Conservation (phyloP, 2,113 vertebrate genomes). For the Zapornia atra region DNA sequence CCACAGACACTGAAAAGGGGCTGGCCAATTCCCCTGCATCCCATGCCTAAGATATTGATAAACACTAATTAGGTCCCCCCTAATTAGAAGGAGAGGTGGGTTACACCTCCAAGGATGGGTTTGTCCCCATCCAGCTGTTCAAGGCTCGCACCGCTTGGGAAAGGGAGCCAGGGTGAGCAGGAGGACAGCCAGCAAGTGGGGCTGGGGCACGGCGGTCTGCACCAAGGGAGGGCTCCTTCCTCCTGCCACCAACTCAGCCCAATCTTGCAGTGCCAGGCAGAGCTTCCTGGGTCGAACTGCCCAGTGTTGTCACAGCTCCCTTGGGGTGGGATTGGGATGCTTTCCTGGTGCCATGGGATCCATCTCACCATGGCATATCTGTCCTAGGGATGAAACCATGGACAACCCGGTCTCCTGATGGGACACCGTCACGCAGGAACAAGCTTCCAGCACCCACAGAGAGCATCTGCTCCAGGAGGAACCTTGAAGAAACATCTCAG, state of each 20-base stretch:
- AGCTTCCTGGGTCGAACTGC: neutral
- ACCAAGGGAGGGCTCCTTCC: neutral
- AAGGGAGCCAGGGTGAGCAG: neutral
- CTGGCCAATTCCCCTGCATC: no score
- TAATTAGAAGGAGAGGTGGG: neutral
- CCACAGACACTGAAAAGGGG: no score
- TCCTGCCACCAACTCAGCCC: neutral
- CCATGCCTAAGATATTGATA: no score
- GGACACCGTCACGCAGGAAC: neutral
- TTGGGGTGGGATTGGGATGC: neutral
- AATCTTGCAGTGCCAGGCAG: fast-evolving
- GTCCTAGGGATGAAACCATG: fast-evolving
- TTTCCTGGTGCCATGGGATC: fast-evolving
- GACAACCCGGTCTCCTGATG: neutral
- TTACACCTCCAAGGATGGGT: neutral
- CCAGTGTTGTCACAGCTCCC: neutral
- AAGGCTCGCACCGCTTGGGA: neutral
- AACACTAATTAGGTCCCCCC: no score
- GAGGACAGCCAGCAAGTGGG: fast-evolving
- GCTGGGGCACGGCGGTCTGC: fast-evolving
- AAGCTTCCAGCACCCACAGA: neutral
- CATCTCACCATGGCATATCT: neutral
- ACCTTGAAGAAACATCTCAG: neutral
- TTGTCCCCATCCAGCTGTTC: neutral
- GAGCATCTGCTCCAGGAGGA: neutral